Percentiles rank a stretch among this genome's conserved stretches.
Conservation (phyloP, 2,797 vertebrate species). For the Brotula barbata region DNA sequence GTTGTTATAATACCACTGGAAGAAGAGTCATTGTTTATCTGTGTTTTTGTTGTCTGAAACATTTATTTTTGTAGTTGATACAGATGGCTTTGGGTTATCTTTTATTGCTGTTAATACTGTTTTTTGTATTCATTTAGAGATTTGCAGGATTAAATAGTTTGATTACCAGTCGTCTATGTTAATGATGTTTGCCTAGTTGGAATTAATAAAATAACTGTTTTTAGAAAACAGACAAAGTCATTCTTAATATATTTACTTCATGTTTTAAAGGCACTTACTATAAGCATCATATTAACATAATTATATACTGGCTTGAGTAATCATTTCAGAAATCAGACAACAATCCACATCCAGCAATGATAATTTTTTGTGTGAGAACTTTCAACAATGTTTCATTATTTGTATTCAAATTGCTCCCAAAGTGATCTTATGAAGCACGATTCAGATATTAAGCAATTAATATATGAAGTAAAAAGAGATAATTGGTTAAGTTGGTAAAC, state of each 20-base stretch:
- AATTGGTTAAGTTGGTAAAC: no score
- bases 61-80: neutral
- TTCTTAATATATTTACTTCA: conserved; percentile 12
- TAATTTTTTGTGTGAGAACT: conserved; percentile 40
- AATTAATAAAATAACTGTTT: no score
- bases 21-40: no score
- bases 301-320: conserved; percentile 43
- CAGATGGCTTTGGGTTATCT: neutral
- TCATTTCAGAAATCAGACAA: conserved; percentile 49
- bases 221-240: neutral
- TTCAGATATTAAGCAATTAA: conserved; percentile 40
- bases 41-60: neutral
- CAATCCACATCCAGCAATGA: conserved; percentile 37
- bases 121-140: conserved; percentile 6
- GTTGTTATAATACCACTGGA: no score
- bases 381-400: conserved; percentile 41
- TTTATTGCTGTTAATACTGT: conserved; percentile 7
- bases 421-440: conserved; percentile 28
- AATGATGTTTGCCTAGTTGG: conserved; percentile 17
- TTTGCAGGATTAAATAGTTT: neutral
- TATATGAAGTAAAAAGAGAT: neutral
- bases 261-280: conserved; percentile 32
- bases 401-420: conserved; percentile 43
- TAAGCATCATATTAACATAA: conserved; percentile 40
- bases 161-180: conserved; percentile 5